phyloP scores from a whole-genome alignment of 2,113 vertebrate species.

The Psittacara wagleri region DNA sequence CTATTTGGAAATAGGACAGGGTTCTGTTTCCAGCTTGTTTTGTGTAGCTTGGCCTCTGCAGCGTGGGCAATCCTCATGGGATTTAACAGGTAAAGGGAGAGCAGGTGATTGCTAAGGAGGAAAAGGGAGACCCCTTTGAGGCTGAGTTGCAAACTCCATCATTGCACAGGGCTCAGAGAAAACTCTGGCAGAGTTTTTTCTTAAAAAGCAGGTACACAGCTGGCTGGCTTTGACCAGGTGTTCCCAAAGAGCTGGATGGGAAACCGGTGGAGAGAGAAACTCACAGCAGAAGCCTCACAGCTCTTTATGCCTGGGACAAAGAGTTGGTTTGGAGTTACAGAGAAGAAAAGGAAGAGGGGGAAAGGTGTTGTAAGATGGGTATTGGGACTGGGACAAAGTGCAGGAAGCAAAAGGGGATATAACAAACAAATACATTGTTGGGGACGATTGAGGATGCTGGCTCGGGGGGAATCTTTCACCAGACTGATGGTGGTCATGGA shows the following conservation, averaged over 20 bases:
- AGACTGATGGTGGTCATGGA: not conserved
- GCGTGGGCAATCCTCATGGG: not conserved
- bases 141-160: not conserved
- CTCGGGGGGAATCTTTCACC: not conserved
- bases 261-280: not conserved
- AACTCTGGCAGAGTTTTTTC: not conserved
- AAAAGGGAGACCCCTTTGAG: not conserved
- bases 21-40: not conserved
- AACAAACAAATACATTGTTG: not conserved
- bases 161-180: not conserved
- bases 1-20: not conserved
- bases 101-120: not conserved
- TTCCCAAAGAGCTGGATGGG: not conserved
- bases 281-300: not conserved
- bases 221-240: not conserved
- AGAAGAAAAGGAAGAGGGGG: not conserved
- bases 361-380: not conserved
- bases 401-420: not conserved
- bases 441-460: not conserved
- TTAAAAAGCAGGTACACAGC: not conserved
- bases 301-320: not conserved
- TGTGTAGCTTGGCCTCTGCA: not conserved
- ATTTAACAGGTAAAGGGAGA: not conserved
- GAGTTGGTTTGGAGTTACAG: constrained; percentile 22
- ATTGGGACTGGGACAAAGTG: not conserved